Evolutionary conservation across 53 echinoderm and acorn worm species (phyloP), one percentile per base, ranked within the genome.

Genomic region (Stichopus horrens): DNA sequence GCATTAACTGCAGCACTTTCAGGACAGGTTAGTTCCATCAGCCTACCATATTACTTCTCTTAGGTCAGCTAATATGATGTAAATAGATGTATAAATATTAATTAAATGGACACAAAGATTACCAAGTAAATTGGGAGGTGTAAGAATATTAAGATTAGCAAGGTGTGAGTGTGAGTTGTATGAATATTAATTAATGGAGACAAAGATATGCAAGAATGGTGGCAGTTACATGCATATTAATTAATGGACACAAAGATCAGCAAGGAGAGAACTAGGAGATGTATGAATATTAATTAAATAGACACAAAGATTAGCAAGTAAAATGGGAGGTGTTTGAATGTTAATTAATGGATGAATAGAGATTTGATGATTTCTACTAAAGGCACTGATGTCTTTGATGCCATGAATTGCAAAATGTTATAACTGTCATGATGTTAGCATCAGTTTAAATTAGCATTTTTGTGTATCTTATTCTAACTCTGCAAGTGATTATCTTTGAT

Each of bases 1-100:
- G 99, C 99, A 4, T 91, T 99, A 20, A 94, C 99, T 4, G 91
- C 99, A 21, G 99, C 93, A 19, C 93, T 99, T 57, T 94, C 99
- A 67, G 99, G 99, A 37, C 89, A 99, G 96, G 99, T 99, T 76
- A 21, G 87, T 84, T 4, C 8, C 11, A 67, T 14, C 3, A 67
- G n/a, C 11, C 68, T n/a, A 11, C 11, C 13, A n/a, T 65, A 9
- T 67, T 67, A n/a, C n/a, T 14, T 67, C 1, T 67, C 68, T n/a
- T 67, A 67, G 11, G 68, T 3, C n/a, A 11, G 68, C 11, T 14
- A n/a, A n/a, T n/a, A 11, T n/a, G 11, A 67, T 1, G n/a, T 14
- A 67, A 67, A 67, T 67, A 67, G 68, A 67, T n/a, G n/a, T 67
- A n/a, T 67, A 1, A 11, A 67, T 11, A n/a, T n/a, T 11, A n/a